phyloP scores from a whole-genome alignment of 2,113 vertebrate genomes.

The Elgaria multicarinata region DNA sequence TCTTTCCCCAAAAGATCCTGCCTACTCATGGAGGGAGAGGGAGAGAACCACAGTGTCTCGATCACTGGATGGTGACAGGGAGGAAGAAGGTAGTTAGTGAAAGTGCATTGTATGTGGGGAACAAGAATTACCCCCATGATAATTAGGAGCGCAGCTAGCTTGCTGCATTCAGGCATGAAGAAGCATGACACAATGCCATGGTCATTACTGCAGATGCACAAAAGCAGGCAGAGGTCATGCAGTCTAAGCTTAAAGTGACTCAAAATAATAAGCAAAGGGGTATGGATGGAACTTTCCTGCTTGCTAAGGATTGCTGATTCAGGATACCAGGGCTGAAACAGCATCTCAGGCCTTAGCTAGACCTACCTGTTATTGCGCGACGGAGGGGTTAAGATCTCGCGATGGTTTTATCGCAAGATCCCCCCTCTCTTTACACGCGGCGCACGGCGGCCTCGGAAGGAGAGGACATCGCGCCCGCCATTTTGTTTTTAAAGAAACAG shows the following conservation, averaged over 20 bases:
- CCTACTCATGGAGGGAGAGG: background rate
- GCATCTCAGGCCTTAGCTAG: no score
- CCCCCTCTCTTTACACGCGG: no score
- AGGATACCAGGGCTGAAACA: background rate
- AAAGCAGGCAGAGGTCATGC: background rate
- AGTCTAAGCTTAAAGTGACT: background rate
- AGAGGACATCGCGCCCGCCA: no score
- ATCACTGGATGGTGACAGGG: background rate
- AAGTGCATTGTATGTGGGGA: background rate
- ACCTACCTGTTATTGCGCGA: no score
- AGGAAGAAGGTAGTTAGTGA: background rate
- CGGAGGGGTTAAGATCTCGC: no score
- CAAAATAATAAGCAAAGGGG: background rate
- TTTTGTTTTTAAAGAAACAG: no score
- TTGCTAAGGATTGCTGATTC: background rate
- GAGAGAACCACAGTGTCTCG: background rate
- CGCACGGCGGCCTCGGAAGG: no score
- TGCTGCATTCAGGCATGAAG: background rate
- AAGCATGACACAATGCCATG: background rate
- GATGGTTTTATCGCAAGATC: no score
- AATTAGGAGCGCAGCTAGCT: background rate
- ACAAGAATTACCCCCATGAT: background rate
- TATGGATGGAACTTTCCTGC: background rate
- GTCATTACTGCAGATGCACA: background rate
- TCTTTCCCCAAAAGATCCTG: background rate